Conservation (phyloP, 2,888 invertebrate species). For the Mythimna impura region DNA sequence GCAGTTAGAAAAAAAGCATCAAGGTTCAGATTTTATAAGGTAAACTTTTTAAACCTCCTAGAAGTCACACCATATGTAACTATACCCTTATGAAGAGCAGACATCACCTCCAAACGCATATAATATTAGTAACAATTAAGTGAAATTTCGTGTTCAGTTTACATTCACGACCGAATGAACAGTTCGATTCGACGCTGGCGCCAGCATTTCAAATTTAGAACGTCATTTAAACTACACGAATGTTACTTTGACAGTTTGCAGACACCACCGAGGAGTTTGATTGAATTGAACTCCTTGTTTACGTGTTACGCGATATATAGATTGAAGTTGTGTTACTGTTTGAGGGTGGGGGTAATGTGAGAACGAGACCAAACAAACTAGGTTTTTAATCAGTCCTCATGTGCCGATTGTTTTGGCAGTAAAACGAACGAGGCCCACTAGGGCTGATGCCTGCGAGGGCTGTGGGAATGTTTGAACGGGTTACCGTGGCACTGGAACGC, state of each 20-base stretch:
- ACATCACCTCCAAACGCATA: conserved; percentile 21
- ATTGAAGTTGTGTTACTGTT: conserved; percentile 68
- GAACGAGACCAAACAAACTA: conserved; percentile 49
- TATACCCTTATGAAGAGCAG: background rate
- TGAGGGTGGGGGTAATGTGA: conserved; percentile 54
- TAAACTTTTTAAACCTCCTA: no score
- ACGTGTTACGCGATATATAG: conserved; percentile 73
- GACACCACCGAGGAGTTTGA: conserved; percentile 74
- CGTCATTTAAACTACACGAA: conserved; percentile 78
- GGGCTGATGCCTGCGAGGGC: no score
- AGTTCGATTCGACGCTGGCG: conserved; percentile 68
- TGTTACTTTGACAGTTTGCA: conserved; percentile 79
- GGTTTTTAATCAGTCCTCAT: conserved; percentile 50
- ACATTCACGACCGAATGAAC: conserved; percentile 70
- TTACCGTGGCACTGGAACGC: no score
- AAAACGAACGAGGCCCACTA: no score
- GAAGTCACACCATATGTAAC: background rate
- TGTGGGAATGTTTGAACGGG: no score
- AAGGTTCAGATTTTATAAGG: no score
- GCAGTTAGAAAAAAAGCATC: no score
- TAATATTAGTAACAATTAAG: conserved; percentile 68
- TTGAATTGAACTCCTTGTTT: conserved; percentile 78
- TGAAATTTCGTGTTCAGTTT: conserved; percentile 69
- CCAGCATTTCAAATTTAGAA: conserved; percentile 80
- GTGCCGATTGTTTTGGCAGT: conserved; percentile 14